Evolutionary conservation across 23 tunicate species (phyloP).

Genomic region (Diplosoma virens): DNA sequence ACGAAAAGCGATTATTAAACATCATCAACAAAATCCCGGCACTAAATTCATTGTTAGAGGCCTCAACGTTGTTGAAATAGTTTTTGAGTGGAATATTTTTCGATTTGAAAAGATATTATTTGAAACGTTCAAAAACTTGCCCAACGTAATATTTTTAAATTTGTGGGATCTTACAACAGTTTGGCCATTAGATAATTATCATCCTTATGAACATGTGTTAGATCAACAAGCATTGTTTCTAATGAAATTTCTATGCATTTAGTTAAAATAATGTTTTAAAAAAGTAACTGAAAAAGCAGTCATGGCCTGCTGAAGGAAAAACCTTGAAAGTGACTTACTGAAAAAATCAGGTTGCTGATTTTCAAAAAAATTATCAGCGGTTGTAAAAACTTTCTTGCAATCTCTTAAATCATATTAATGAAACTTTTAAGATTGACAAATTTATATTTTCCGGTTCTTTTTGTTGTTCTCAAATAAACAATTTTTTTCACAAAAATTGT

Average conservation of each 20-base stretch:
- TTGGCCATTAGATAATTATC: constrained; percentile 10
- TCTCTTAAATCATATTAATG: too few species aligned
- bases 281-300: too few species aligned
- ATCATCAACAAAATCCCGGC: constrained; percentile 4
- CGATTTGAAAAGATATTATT: constrained; percentile 7
- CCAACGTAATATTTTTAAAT: constrained; percentile 10
- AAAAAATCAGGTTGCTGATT: too few species aligned
- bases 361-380: too few species aligned
- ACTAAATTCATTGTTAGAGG: constrained; percentile 17
- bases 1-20: constrained; percentile 8
- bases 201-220: background rate
- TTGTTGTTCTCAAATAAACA: too few species aligned
- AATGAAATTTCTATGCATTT: background rate
- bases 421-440: too few species aligned
- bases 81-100: constrained; percentile 23
- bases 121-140: background rate
- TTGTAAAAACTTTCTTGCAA: too few species aligned
- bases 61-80: background rate
- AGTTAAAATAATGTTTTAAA: too few species aligned
- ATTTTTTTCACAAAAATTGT: too few species aligned
- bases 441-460: too few species aligned
- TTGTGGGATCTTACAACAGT: constrained; percentile 39
- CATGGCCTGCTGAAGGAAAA: too few species aligned
- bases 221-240: constrained; percentile 4
- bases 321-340: too few species aligned